A percentile compares a stretch with the other conserved stretches of the same genome.
Evolutionary conservation across 2,888 invertebrate genomes (phyloP).

Genomic region (Troides oblongomaculatus): DNA sequence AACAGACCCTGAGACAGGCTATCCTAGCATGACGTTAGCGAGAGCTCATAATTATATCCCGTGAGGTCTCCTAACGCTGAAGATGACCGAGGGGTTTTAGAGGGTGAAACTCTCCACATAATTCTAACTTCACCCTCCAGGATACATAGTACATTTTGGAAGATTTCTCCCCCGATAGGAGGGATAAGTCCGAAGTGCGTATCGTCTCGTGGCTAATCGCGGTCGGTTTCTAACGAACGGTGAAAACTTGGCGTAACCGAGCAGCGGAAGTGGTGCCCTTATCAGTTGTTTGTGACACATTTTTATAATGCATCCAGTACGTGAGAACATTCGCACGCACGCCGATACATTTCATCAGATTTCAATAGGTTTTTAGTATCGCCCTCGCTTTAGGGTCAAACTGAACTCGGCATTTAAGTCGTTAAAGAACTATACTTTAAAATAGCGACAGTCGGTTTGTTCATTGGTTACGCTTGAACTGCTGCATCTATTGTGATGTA

Average conservation of each 20-base stretch:
- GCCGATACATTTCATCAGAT: background rate
- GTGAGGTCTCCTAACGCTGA: too few relatives aligned
- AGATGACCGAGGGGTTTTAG: too few relatives aligned
- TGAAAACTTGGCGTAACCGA: constrained; percentile 54
- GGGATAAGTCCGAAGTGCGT: constrained; percentile 36
- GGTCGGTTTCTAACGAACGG: constrained; percentile 39
- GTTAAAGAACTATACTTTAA: too few relatives aligned
- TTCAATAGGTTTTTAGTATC: background rate
- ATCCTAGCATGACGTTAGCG: too few relatives aligned
- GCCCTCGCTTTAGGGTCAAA: background rate
- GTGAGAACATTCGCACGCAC: constrained; percentile 53
- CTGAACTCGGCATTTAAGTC: background rate
- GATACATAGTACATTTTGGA: too few relatives aligned
- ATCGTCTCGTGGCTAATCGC: constrained; percentile 38
- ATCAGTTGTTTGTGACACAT: constrained; percentile 66
- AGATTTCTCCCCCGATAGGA: background rate
- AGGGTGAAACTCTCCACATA: too few relatives aligned
- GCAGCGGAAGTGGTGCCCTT: constrained; percentile 67
- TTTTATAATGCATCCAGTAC: constrained; percentile 46
- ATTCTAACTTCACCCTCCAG: too few relatives aligned
- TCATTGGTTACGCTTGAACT: too few relatives aligned
- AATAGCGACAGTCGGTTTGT: too few relatives aligned
- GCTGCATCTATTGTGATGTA: too few relatives aligned
- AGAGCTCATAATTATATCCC: too few relatives aligned
- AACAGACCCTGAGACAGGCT: too few relatives aligned